Base-by-base conservation (phyloP, 2,797 vertebrate species). In the Echiichthys vipera region DNA sequence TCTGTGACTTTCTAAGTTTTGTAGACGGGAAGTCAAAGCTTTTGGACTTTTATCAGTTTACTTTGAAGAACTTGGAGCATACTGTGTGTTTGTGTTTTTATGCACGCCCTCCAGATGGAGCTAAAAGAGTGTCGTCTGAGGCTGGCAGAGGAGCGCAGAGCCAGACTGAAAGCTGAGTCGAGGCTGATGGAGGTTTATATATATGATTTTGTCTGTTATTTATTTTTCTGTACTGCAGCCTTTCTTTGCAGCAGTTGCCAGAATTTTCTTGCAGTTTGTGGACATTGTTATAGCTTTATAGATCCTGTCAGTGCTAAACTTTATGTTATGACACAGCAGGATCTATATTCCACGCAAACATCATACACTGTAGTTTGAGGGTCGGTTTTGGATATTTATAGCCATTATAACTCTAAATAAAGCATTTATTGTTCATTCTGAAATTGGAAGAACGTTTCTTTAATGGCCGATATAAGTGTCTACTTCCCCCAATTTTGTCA, bases 81-180 rank as follows among this genome's bases (percentile, higher is more conserved):
- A 25, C 18, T 9, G 32, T 75, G 7, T 61, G 4, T 49, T 14
- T 68, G 30, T 72, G 40, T 69, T 40, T 15, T 10, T 27, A 0
- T 72, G 9, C 3, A 53, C 50, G 32, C 18, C 81, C 88, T 84
- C 63, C 80, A 99, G 97, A 92, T 94, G 89, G 95, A 96, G 90
- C 93, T 99, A 74, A 94, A 96, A 58, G 95, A 97, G 70, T 97
- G 95, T 86, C 92, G 94, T 9, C 79, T 94, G 64, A 95, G 94
- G 81, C 81, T 99, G 49, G 92, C 93, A 42, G 95, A 97, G 73
- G 97, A 99, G 81, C 94, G 94, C 84, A 95, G 92, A 65, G 93
- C 94, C 74, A 95, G 97, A 80, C 74, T 96, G 22, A 96, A 93
- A 80, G 93, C 95, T 30, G 96, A 96, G 84, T 93, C 95, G 27